Base-by-base conservation (phyloP, 2,797 vertebrate genomes). In the Naso thynnoides region DNA sequence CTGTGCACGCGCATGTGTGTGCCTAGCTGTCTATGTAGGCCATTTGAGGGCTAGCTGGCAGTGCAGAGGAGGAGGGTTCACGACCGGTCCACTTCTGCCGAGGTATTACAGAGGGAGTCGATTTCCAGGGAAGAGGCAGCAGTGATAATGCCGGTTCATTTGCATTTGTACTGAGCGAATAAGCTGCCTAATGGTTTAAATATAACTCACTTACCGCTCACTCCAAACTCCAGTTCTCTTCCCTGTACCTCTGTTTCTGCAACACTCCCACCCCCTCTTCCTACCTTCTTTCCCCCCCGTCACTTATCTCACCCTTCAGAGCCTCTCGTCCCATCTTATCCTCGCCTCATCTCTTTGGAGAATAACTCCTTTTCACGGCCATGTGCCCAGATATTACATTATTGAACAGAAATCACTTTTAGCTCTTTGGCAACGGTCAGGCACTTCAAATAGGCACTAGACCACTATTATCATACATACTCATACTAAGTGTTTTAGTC, bases 121-220 rank as follows among this genome's bases (percentile, higher is more conserved):
- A 85, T 92, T 91, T 91, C 91, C 86, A 89, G 90, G 83, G 86
- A 92, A 87, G 83, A 88, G 89, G 76, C 83, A 66, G 65, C 80
- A 88, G 87, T 92, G 88, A 92, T 91, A 90, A 91, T 89, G 88
- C 88, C 50, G 78, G 36, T 90, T 92, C 89, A 93, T 94, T 93
- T 92, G 91, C 92, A 92, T 92, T 94, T 87, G 85, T 73, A 90
- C 89, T 92, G 88, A 91, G 78, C 81, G 83, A 90, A 94, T 92
- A 92, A 93, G 86, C 88, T 76, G 89, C 88, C 89, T 93, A 93
- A 93, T 92, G 89, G 88, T 93, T 93, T 93, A 92, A 92, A 92
- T 92, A 91, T 91, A 93, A 91, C 88, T 87, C 91, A 88, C 90
- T 89, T 90, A 87, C 73, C 23, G 62, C 84, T 89, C 87, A 84